Base-by-base conservation (phyloP, 2,113 vertebrate genomes). In the Dicerorhinus sumatrensis region DNA sequence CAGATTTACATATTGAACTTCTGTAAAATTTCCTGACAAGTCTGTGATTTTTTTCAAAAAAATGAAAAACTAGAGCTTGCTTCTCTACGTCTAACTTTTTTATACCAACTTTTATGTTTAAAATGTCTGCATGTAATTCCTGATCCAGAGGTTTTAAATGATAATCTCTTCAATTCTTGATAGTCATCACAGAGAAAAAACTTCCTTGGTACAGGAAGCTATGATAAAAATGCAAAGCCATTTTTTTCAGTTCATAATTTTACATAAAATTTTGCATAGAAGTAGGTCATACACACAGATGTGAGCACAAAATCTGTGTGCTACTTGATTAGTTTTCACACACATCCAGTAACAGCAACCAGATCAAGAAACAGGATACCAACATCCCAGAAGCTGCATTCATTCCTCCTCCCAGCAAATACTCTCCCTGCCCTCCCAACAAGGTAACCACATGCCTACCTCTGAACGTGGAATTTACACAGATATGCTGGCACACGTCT, bases 241-340 rank as follows among this genome's bases (percentile, higher is more conserved):
- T 80, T 60, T 96, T 87, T 94, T 76, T 42, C n/a, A 84, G 25
- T 80, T 89, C 29, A 12, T 84, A 89, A 60, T 73, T 70, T 94
- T 79, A 58, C 5, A 1, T 88, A 84, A 33, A 67, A 93, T 86
- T 92, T 89, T 67, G 42, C n/a, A 60, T 54, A 60, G 36, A 87
- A 29, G 9, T n/a, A 8, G 18, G 23, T 54, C 16, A 62, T 48
- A 10, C 5, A 10, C 76, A 82, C 5, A 82, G 25, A 77, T 33
- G 62, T 79, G 20, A 91, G 23, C 20, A 75, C 36, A 75, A 42
- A 63, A 60, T 77, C 58, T 33, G 10, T 25, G 46, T 89, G 60
- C 51, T 36, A 60, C 29, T 39, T 58, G 7, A 65, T 31, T 92
- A 14, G 73, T 89, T 73, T 85, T 80, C 63, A 89, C 6, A 51